Percentiles rank a stretch among this genome's conserved stretches.
phyloP scores from a whole-genome alignment of 92 coral and sea anemone species.

The Chrysogorgia sp. region DNA sequence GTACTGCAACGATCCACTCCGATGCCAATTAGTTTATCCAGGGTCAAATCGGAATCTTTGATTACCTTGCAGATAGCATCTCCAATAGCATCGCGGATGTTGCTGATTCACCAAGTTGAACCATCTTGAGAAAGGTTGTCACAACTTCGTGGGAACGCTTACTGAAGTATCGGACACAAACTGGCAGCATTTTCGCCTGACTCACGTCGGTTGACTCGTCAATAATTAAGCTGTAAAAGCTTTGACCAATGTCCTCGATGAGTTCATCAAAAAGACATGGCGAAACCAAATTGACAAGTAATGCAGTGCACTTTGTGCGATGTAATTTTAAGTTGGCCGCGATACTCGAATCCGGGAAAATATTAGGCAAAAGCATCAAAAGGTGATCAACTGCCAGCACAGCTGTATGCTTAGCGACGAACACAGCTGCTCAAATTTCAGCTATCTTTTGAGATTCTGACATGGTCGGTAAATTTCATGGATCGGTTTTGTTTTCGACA shows the following conservation, averaged over 20 bases:
- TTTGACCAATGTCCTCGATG: too few species aligned
- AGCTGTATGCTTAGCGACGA: slow-evolving; percentile 18
- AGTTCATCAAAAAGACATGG: slow-evolving; percentile 27
- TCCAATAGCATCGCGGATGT: slow-evolving; percentile 31
- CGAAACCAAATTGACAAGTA: slow-evolving; percentile 21
- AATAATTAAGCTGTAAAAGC: too few species aligned
- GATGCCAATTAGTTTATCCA: neutral
- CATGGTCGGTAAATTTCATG: slow-evolving; percentile 2
- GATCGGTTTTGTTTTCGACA: slow-evolving; percentile 18
- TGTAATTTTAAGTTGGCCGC: slow-evolving; percentile 25
- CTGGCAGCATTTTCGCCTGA: slow-evolving; percentile 21
- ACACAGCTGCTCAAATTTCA: slow-evolving; percentile 26
- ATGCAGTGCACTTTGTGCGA: slow-evolving; percentile 20
- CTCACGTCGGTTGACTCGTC: too few species aligned
- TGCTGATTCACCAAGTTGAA: slow-evolving; percentile 22
- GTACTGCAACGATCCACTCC: neutral
- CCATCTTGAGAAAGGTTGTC: slow-evolving; percentile 21
- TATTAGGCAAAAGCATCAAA: too few species aligned
- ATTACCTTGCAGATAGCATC: slow-evolving; percentile 7
- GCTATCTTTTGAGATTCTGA: slow-evolving; percentile 28
- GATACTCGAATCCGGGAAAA: too few species aligned
- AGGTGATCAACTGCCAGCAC: too few species aligned
- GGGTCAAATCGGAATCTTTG: neutral
- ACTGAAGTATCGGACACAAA: slow-evolving; percentile 16
- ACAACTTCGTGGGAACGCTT: slow-evolving; percentile 8